These are phyloP conservation scores for Nephrotoma guestfalica DNA, from an alignment of 2,888 invertebrate genomes.

Conservation along the genomic window DNA sequence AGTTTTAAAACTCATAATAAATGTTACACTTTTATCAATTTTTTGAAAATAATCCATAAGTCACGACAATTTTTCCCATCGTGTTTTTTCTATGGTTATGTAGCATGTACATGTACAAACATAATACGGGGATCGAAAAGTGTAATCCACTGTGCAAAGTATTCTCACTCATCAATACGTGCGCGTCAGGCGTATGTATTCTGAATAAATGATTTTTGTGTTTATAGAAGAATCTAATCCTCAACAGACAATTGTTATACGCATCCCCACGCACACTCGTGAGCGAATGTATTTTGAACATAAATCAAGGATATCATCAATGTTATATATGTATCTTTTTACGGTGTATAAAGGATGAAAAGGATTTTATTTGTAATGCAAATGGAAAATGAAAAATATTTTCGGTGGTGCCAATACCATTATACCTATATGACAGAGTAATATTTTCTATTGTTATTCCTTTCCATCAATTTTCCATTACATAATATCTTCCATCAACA, in stretches of 20 bases:
- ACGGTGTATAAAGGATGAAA: not conserved
- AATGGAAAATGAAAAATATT: not conserved
- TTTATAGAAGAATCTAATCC: not conserved
- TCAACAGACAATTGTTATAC: not conserved
- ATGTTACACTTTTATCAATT: too few relatives aligned
- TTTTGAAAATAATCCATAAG: too few relatives aligned
- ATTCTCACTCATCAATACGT: not conserved
- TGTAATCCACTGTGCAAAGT: not conserved
- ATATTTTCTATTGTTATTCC: not conserved
- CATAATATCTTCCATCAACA: not conserved
- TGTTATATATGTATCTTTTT: not conserved
- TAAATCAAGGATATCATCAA: not conserved
- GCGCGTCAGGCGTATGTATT: not conserved
- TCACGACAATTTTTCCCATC: too few relatives aligned
- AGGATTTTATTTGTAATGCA: not conserved
- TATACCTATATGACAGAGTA: not conserved
- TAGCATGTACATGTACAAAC: too few relatives aligned
- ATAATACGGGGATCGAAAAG: not conserved
- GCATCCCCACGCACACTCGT: not conserved
- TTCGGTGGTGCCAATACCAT: not conserved
- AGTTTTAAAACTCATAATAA: too few relatives aligned
- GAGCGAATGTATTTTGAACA: not conserved
- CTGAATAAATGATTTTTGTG: not conserved
- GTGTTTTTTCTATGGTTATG: too few relatives aligned
- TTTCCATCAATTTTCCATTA: not conserved